Evolutionary conservation across 1,140 invertebrate species (phyloP).

Genomic region (Alviniconcha marisindica): DNA sequence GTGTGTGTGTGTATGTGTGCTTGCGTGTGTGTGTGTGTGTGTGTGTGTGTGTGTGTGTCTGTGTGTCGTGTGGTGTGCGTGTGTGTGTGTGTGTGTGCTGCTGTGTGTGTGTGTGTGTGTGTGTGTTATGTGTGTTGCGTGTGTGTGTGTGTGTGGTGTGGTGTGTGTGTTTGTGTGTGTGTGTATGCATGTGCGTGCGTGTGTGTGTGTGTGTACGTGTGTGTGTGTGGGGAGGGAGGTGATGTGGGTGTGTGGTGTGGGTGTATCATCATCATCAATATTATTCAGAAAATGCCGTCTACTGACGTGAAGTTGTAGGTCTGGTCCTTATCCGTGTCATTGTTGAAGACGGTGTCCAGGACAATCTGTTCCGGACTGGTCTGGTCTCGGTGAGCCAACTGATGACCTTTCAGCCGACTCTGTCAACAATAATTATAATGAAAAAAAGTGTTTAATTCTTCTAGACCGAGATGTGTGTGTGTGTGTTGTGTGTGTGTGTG

Average conservation of each 20-base stretch:
- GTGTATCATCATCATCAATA: no score
- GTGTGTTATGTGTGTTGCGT: no score
- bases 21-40: neutral
- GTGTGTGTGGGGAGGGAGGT: no score
- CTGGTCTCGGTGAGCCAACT: slow-evolving; percentile 20
- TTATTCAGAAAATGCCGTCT: neutral
- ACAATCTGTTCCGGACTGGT: slow-evolving; percentile 40
- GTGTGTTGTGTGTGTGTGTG: no score
- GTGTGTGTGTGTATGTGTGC: slow-evolving; percentile 1
- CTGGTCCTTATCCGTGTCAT: slow-evolving; percentile 50
- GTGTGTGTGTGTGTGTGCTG: neutral
- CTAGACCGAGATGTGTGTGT: no score
- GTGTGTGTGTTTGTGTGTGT: no score
- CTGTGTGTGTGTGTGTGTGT: neutral
- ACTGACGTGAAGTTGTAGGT: slow-evolving; percentile 49
- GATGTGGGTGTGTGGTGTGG: neutral
- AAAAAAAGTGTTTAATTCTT: no score
- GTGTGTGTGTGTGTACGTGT: no score
- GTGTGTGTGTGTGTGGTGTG: no score
- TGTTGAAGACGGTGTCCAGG: slow-evolving; percentile 49
- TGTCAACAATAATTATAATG: no score
- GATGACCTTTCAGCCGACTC: neutral
- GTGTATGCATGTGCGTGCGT: no score
- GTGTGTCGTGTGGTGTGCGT: neutral
- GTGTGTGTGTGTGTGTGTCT: neutral